Base-by-base conservation (phyloP, 1,140 invertebrate species). In the Nephotettix cincticeps region DNA sequence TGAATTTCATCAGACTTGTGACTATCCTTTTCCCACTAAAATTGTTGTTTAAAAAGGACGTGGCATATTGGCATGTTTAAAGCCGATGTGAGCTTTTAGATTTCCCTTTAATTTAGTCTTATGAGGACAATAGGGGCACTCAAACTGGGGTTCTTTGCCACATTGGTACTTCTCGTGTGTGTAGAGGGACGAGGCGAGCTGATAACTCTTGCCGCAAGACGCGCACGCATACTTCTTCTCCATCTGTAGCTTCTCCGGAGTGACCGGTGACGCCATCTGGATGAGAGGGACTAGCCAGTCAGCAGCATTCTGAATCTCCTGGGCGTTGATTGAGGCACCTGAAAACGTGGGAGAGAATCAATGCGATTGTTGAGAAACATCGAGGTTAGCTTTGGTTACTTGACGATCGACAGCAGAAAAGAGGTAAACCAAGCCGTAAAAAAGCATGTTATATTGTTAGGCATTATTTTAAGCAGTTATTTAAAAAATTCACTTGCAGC, bases 61-160 rank as follows among this genome's bases (percentile, higher is more conserved):
- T 1, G 69, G 69, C 69, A 70, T 70, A 40, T 70, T 32, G 21
- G 69, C 23, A 54, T 70, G 69, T 29, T 63, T 70, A 25, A 70
- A 70, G 1, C 69, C 69, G 9, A 70, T 70, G 58, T 88, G 86
- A 6, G 79, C 77, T 28, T 81, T 82, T 27, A 87, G 83, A 71
- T 85, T 86, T 36, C 81, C 82, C 70, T 86, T 86, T 68, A 86
- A 84, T 21, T 86, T 83, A 1, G 85, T 83, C 72, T 83, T 83
- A 73, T 88, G 86, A 0, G 83, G 77, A 65, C 86, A 88, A 73
- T 85, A 80, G n/a, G 79, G 80, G 75, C 88, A 87, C 72, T 84
- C 79, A 68, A 86, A 85, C 17, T 84, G 81, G 0, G 86, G 86
- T 76, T 81, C 80, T 67, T 84, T 83, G 36, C 84, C 84, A 70